A percentile compares a stretch with the other conserved stretches of the same genome.
Evolutionary conservation across 2,113 vertebrate genomes (phyloP).

Genomic region (Origma solitaria): DNA sequence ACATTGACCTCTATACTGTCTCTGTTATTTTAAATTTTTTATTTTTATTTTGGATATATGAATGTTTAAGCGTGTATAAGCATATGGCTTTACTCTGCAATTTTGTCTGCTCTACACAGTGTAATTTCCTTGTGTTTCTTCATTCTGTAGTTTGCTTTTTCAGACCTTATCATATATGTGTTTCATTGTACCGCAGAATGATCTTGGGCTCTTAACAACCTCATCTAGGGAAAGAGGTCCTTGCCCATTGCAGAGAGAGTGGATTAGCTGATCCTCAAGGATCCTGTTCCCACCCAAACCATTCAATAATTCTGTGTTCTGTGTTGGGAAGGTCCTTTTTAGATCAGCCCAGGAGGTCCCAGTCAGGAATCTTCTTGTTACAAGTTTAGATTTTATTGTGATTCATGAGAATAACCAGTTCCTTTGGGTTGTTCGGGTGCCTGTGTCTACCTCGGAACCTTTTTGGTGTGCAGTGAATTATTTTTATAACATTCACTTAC

Average conservation of each 20-base stretch:
- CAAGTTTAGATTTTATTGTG: neutral
- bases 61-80: neutral
- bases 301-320: neutral
- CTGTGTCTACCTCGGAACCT: neutral
- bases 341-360: neutral
- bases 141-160: neutral
- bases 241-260: neutral
- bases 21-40: neutral
- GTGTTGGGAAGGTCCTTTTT: neutral
- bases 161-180: neutral
- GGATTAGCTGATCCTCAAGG: neutral
- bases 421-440: neutral
- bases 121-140: neutral
- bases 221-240: neutral
- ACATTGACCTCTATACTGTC: neutral
- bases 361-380: neutral
- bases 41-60: neutral
- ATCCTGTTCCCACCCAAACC: neutral
- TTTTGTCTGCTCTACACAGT: neutral
- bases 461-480: neutral
- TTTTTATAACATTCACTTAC: neutral
- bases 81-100: neutral
- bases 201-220: neutral
- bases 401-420: neutral
- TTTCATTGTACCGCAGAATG: neutral